Percentiles rank a stretch among this genome's conserved stretches.
These are phyloP conservation scores for Lagopus leucura DNA, from an alignment of 2,113 vertebrate genomes.

Conservation along the genomic window DNA sequence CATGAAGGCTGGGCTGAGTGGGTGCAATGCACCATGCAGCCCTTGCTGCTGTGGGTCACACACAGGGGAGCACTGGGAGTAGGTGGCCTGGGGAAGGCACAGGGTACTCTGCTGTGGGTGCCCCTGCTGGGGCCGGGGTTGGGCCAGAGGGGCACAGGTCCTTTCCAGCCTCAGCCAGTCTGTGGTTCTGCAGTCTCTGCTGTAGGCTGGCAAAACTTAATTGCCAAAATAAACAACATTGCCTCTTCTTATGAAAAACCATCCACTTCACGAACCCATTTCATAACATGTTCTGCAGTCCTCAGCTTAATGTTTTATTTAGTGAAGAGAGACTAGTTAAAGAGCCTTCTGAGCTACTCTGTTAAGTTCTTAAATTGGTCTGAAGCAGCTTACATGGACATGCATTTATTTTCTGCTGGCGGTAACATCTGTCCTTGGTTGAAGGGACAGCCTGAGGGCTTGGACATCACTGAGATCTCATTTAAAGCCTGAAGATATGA, in stretches of 20 bases:
- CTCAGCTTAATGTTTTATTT: background rate
- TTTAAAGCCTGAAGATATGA: background rate
- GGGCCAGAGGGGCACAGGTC: background rate
- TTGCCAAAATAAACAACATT: background rate
- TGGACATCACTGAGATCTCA: background rate
- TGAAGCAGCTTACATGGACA: background rate
- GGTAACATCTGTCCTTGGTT: background rate
- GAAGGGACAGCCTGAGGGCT: background rate
- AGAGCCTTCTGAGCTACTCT: background rate
- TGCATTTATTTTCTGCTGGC: background rate
- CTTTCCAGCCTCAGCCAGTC: background rate
- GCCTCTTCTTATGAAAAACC: background rate
- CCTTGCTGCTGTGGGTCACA: background rate
- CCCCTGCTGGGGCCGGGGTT: background rate
- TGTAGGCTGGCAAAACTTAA: background rate
- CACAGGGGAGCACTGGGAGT: background rate
- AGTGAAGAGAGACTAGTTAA: background rate
- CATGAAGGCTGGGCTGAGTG: background rate
- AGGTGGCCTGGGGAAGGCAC: background rate
- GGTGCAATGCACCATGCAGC: background rate
- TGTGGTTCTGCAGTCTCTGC: background rate
- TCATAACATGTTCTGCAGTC: background rate
- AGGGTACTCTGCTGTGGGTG: background rate
- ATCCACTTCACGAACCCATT: fast-evolving
- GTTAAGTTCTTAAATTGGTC: background rate